Evolutionary conservation across 2,797 vertebrate genomes (phyloP).

Genomic region (Podargus strigoides): DNA sequence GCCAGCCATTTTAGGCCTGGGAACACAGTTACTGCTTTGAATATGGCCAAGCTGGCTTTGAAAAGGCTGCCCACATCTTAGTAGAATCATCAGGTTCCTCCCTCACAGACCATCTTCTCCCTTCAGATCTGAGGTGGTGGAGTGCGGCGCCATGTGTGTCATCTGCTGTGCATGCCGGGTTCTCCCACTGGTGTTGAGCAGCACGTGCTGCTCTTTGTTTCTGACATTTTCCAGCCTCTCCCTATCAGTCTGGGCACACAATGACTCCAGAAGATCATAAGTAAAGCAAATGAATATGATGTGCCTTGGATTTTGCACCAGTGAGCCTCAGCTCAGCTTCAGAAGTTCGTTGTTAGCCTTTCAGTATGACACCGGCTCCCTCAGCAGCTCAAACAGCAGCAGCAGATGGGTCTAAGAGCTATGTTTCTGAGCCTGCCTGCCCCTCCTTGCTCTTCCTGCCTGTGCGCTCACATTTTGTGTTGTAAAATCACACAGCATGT

Average conservation of each 20-base stretch:
- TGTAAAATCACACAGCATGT: conserved; percentile 54
- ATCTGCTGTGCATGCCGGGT: neutral
- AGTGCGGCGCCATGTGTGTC: rapidly evolving
- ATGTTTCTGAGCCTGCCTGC: neutral
- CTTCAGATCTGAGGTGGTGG: neutral
- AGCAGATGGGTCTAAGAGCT: conserved; percentile 62
- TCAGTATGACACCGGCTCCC: neutral
- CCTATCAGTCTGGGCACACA: neutral
- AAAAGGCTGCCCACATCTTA: neutral
- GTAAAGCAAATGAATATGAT: conserved; percentile 1
- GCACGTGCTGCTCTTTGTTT: neutral
- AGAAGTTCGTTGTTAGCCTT: conserved; percentile 47
- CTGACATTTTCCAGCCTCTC: neutral
- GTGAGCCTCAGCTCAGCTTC: neutral
- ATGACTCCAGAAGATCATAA: neutral
- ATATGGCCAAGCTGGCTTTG: neutral
- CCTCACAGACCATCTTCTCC: neutral
- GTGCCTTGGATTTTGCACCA: conserved; percentile 1
- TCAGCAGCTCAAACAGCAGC: conserved; percentile 52
- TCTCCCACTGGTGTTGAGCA: neutral
- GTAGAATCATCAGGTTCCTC: neutral
- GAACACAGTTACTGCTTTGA: neutral
- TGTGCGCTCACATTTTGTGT: neutral
- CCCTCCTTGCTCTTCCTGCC: conserved; percentile 19
- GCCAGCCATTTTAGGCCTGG: neutral